These are phyloP conservation scores for Hydrotaea diabolus DNA, from an alignment of 2,888 invertebrate genomes.

Conservation along the genomic window DNA sequence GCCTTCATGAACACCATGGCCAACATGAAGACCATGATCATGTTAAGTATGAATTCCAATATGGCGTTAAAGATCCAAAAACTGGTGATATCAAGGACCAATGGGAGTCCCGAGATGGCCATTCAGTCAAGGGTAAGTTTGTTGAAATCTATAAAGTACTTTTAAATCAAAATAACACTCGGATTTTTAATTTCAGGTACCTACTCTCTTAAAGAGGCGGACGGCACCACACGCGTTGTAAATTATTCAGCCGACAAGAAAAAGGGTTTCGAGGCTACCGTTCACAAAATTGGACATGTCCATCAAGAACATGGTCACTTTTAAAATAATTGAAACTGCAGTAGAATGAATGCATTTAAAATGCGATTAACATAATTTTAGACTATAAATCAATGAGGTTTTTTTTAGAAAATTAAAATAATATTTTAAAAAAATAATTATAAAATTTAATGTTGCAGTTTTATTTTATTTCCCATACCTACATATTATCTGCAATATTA, in stretches of 20 bases:
- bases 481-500: too few species aligned
- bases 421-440: too few species aligned
- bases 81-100: slow-evolving; percentile 80
- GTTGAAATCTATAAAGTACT: not conserved
- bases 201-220: not conserved
- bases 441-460: too few species aligned
- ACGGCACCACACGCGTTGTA: not conserved
- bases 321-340: not conserved
- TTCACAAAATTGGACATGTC: not conserved
- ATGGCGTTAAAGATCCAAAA: slow-evolving; percentile 79
- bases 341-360: too few species aligned
- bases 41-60: slow-evolving; percentile 78
- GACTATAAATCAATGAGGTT: too few species aligned
- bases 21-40: not conserved
- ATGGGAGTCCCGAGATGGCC: slow-evolving; percentile 81
- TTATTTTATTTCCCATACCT: too few species aligned
- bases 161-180: not conserved
- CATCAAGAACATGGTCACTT: not conserved
- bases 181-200: not conserved
- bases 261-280: not conserved
- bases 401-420: too few species aligned
- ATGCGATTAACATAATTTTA: too few species aligned
- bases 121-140: slow-evolving; percentile 77
- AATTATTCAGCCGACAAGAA: slow-evolving; percentile 4
- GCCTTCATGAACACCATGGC: not conserved